Conservation (phyloP, 37 sponge, comb jelly and placozoan species). For the Chondrosia reniformis region DNA sequence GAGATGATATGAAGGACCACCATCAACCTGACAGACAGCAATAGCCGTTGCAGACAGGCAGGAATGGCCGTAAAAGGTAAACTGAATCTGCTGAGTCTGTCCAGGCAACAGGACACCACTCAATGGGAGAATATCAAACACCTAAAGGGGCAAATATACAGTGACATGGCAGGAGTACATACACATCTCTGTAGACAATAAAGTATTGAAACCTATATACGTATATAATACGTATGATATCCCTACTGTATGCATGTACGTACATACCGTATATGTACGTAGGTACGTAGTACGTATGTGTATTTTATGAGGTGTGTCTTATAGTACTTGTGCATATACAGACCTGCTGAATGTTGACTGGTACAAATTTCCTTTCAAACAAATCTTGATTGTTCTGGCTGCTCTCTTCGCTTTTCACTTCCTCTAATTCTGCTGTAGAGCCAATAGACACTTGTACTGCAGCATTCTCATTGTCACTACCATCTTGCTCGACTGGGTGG, state of each 20-base stretch:
- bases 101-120: constrained; percentile 80
- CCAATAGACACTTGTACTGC: background rate
- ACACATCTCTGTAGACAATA: background rate
- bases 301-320: too few species aligned
- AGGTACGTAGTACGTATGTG: background rate
- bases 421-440: too few species aligned
- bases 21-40: constrained; percentile 88
- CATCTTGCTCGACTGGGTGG: background rate
- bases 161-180: background rate
- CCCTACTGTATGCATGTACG: background rate
- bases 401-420: too few species aligned
- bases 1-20: constrained; percentile 86
- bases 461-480: background rate
- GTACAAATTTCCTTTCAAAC: too few species aligned
- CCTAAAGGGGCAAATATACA: constrained; percentile 24
- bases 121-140: constrained; percentile 97
- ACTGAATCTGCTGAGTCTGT: constrained; percentile 71
- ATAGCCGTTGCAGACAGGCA: constrained; percentile 49
- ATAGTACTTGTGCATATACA: too few species aligned
- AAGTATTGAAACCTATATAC: background rate
- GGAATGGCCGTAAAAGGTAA: constrained; percentile 90
- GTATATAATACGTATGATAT: background rate
- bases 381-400: too few species aligned
- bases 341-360: constrained; percentile 69
- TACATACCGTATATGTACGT: background rate